Base-by-base conservation (phyloP, 2,113 vertebrate genomes). In the Alethe diademata region DNA sequence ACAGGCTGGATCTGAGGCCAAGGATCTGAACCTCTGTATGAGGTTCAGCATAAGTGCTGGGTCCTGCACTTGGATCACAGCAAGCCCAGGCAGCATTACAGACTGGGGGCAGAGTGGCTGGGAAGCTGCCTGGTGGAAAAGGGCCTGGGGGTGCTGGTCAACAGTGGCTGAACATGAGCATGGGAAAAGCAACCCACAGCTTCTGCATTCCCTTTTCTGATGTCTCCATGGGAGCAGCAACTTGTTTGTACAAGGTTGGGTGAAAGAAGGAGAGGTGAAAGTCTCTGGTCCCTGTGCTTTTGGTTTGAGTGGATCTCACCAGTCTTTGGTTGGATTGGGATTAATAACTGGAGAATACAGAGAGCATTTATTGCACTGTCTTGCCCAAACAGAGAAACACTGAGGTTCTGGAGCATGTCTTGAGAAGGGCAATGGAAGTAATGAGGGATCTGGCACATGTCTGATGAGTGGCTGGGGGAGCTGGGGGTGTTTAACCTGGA, bases 81-180 rank as follows among this genome's bases (percentile, higher is more conserved):
- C 33, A 56, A 42, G 23, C 29, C 36, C 16, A 10, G 5, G 29
- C 25, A 53, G 7, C 2, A 5, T 24, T 16, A 12, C 13, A 40
- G 66, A 3, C 36, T 51, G 24, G 22, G 26, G 35, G 14, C 13
- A 17, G 64, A 60, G 38, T 23, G 31, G 5, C 51, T 81, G 53
- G 47, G 33, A 35, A 66, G 12, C 65, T 72, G 28, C 38, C 7
- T 0, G 0, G 23, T 53, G 5, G n/a, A 17, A 42, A 60, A 70
- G 56, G 19, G 33, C 15, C 33, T 36, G 29, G 25, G 15, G 5
- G 1, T 74, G 25, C 5, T 70, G 25, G 11, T 57, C 8, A 10
- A 7, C 29, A 35, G 73, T 2, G 7, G 38, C 45, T 60, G n/a
- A 72, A 26, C 3, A 6, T 7, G 8, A 79, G 36, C 14, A 12